Base-by-base conservation (phyloP, 92 coral and sea anemone species). In the Nematostella vectensis region DNA sequence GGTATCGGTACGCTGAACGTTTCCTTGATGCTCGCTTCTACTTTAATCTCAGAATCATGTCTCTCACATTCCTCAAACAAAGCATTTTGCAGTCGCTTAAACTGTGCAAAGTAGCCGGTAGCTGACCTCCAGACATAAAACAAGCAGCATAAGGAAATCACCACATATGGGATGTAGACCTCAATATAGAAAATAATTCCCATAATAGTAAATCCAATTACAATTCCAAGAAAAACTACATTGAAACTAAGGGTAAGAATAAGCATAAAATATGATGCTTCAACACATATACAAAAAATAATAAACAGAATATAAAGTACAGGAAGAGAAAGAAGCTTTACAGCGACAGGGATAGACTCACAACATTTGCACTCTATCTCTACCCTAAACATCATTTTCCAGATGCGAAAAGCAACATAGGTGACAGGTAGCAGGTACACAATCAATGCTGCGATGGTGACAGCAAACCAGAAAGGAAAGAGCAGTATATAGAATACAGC, bases 21-120 rank as follows among this genome's bases (percentile, higher is more conserved):
- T 48, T 65, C 94, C 21, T 86, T 73, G 53, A 80, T 85, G 68
- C 71, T 79, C 12, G 82, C 78, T 50, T 85, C 95, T 40, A 67
- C 59, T 60, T 63, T 67, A 6, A 65, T 24, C 9, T 58, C 88
- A 3, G 61, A 57, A 49, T 93, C 99, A 68, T 74, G 80, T 37
- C 71, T 79, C 53, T 93, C 88, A 47, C 99, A 87, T 47, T 83
- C 96, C 42, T 87, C 83, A 68, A 93, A 93, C 23, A 93, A 58
- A 25, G 78, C 81, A 60, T 66, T 69, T 56, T 84, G 79, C 1
- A 93, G 55, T 22, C 69, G 69, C 30, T 70, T 79, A 59, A 81
- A 87, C 18, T 74, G 83, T 20, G 87, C 68, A 29, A 68, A 62
- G 59, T 82, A 87, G 15, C 65, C 74, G 29, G 74, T 59, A 23